Evolutionary conservation across 2,888 invertebrate genomes (phyloP), one percentile per base, ranked within the genome.

Genomic region (Norana najaformis): DNA sequence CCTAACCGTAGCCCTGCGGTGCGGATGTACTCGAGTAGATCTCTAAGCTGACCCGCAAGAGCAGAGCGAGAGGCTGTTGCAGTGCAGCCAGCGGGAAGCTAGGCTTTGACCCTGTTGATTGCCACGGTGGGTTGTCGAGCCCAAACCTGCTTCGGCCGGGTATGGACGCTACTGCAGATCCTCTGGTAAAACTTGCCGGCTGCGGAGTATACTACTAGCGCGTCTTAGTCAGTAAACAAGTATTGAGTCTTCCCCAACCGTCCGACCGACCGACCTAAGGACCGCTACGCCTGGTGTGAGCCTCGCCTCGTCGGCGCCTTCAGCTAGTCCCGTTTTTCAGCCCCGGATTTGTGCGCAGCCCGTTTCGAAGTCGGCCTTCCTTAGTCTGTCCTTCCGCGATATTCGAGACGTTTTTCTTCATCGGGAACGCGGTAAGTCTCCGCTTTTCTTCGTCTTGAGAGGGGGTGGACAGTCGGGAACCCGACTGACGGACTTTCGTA

Each of bases 341-440:
- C 23, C 85, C 13, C 18, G 37, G 37, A 37, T 85, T 85, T 85
- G 85, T 85, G 35, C 85, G 34, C 20, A 85, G 85, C 37, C 37
- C 20, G 35, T 85, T 85, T 85, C 85, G 85, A 85, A 85, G 85
- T 85, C 36, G 85, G 85, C 37, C 85, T 18, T n/a, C 69, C n/a
- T 69, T 69, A 30, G 69, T n/a, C 69, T 8, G 69, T n/a, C 69
- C 69, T 30, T 69, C 69, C 69, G 69, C 69, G 6, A 69, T 11
- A 69, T 69, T 69, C 69, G 69, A 69, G 30, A 69, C 69, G 30
- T 11, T 69, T 69, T 69, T 69, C 69, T 69, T n/a, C 69, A 69
- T 69, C 69, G 11, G 69, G 69, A 69, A 69, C 30, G n/a, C 69
- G 69, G 69, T 69, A 69, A 69, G 69, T 69, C n/a, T 8, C 69